These are phyloP conservation scores for Acrocephalus scirpaceus DNA, from an alignment of 2,797 vertebrate genomes.

Conservation along the genomic window DNA sequence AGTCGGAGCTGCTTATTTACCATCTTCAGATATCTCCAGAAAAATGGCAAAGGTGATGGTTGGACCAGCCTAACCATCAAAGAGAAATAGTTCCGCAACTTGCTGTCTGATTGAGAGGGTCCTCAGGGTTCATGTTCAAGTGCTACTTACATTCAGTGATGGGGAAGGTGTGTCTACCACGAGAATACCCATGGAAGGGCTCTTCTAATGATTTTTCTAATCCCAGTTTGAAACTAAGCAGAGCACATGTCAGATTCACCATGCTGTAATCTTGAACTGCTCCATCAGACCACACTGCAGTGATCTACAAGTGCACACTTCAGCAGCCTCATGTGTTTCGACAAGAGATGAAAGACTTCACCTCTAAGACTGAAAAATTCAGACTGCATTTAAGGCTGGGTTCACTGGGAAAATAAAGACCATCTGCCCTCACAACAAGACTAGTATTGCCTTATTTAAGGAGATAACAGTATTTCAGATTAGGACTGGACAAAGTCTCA, in stretches of 20 bases:
- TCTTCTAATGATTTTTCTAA: background rate
- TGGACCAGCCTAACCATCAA: slow-evolving; percentile 37
- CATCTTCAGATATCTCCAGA: background rate
- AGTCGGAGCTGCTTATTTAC: background rate
- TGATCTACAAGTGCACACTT: background rate
- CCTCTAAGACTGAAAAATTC: background rate
- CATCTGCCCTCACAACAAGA: background rate
- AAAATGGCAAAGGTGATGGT: background rate
- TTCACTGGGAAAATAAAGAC: background rate
- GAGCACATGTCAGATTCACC: background rate
- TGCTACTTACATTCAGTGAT: background rate
- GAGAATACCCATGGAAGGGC: background rate
- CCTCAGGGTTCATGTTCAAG: background rate
- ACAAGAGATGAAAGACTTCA: background rate
- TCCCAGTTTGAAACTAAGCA: background rate
- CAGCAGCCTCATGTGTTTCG: background rate
- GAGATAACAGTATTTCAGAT: background rate
- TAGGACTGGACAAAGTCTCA: background rate
- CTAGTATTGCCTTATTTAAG: background rate
- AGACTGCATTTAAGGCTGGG: background rate
- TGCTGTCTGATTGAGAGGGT: background rate
- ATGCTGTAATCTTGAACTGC: background rate
- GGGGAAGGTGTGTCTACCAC: background rate
- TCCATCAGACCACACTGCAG: background rate
- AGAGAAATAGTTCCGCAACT: background rate